Evolutionary conservation across 2,797 vertebrate genomes (phyloP), one percentile per base, ranked within the genome.

Genomic region (Podarcis siculus): DNA sequence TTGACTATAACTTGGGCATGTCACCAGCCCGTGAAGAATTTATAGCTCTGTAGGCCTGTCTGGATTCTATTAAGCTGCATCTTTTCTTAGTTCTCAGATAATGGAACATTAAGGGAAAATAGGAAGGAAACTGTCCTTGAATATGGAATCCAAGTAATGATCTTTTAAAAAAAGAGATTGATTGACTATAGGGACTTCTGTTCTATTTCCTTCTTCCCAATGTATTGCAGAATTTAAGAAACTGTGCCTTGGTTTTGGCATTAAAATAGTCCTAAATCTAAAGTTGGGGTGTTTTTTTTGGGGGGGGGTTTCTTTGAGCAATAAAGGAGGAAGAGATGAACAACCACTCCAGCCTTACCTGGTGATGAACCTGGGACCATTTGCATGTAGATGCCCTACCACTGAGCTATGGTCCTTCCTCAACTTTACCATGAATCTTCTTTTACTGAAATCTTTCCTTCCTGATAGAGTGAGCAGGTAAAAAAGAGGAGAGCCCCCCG

Each of bases 61-160:
- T 83, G 87, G 64, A 21, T 88, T 78, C 64, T 83, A 88, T 88
- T 88, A 83, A 71, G 27, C 66, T 55, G 9, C 42, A 30, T 78
- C 37, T 87, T 88, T 67, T n/a, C 64, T 78, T 78, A 21, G 66
- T 78, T 82, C 32, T 23, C 4, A 19, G 42, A 67, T 67, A 77
- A 77, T 21, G 69, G 25, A 58, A 83, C 25, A 83, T 67, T 30
- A 88, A 75, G 15, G 9, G 32, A 49, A 49, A 66, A 37, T 67
- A 21, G 39, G 58, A 83, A 35, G 73, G 27, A 55, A 77, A 45
- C n/a, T 27, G 39, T 82, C 23, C 80, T 82, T 76, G 27, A 77
- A 87, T 35, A 49, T 77, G 39, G 39, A 35, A 35, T 82, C 39
- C 61, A 82, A 35, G 67, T 64, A 45, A 27, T 82, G 23, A 78